Percentiles rank a stretch among this genome's conserved stretches.
Conservation (phyloP, 2,113 vertebrate species). For the human (Homo sapiens) region GRCh38 chr3:146846501-146847000, state of each 20-base stretch:
- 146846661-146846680: neutral
- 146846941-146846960: too few species aligned
- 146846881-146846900: neutral
- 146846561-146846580: neutral
- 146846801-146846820: neutral
- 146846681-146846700: too few species aligned
- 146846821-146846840: neutral
- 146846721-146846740: neutral
- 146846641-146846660: neutral
- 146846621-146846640: neutral
- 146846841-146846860: neutral
- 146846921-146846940: too few species aligned
- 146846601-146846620: neutral
- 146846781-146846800: neutral
- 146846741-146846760: neutral
- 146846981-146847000: too few species aligned
- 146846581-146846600: neutral
- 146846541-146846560: neutral
- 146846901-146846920: too few species aligned
- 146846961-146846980: too few species aligned
- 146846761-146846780: fast-evolving
- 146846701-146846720: neutral
- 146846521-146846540: neutral
- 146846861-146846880: neutral
- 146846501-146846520: neutral